Percentiles rank a stretch among this genome's conserved stretches.
Conservation (phyloP, 1,140 invertebrate genomes). For the Drosophila sturtevanti region DNA sequence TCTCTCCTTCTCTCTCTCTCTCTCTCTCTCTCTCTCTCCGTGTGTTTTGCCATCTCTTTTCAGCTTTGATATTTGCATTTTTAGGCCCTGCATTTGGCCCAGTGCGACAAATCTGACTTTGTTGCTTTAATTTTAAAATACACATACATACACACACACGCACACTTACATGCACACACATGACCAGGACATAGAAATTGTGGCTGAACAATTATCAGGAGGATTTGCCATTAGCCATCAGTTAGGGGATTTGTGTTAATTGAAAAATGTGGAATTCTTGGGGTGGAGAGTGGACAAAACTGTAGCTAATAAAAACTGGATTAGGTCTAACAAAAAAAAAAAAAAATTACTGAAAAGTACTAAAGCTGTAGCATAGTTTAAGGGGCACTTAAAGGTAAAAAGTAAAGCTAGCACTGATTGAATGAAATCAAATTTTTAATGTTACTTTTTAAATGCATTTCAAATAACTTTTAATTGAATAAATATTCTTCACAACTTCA, state of each 20-base stretch:
- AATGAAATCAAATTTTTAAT: no score
- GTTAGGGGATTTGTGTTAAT: conserved; percentile 48
- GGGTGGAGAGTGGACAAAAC: neutral
- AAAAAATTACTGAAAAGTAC: neutral
- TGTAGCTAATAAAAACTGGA: conserved; percentile 11
- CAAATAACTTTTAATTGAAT: no score
- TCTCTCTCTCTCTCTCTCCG: neutral
- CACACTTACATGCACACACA: neutral
- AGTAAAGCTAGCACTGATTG: neutral
- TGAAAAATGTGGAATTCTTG: conserved; percentile 42
- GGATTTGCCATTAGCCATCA: conserved; percentile 23
- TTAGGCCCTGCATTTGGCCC: conserved; percentile 25
- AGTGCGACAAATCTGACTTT: conserved; percentile 39
- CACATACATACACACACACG: neutral
- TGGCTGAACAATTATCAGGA: conserved; percentile 33
- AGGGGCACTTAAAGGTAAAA: neutral
- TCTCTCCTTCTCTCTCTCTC: neutral
- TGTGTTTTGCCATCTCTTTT: conserved; percentile 9
- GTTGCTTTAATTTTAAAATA: conserved; percentile 44
- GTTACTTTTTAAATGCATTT: no score
- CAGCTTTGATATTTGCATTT: conserved; percentile 7
- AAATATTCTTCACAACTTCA: no score
- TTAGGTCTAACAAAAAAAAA: neutral
- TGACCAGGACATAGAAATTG: no score
- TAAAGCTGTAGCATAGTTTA: conserved; percentile 1